A percentile compares a stretch with the other conserved stretches of the same genome.
phyloP scores from a whole-genome alignment of 2,888 invertebrate species.

The Cephus pulcher region DNA sequence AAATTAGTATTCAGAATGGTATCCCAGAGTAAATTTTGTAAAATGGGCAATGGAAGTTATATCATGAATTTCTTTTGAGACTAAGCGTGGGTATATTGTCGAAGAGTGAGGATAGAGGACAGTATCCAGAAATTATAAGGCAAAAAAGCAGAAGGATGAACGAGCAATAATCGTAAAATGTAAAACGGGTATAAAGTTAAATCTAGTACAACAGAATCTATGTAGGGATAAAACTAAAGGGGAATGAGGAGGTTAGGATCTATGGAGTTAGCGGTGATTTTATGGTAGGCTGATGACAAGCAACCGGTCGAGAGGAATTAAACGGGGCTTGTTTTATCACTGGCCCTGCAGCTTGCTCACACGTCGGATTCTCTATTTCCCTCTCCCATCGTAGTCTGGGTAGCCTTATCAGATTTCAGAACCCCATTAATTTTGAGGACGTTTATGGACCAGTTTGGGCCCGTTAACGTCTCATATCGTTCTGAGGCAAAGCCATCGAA shows the following conservation, averaged over 20 bases:
- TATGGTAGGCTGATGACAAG: neutral
- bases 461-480: constrained; percentile 19
- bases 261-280: neutral
- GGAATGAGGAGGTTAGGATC: neutral
- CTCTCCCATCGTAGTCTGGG: neutral
- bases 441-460: constrained; percentile 22
- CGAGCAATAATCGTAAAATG: too few species aligned
- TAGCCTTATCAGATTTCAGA: constrained; percentile 20
- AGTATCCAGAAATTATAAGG: too few species aligned
- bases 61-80: too few species aligned
- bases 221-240: too few species aligned
- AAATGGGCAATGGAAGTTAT: too few species aligned
- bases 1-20: too few species aligned
- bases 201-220: too few species aligned
- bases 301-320: constrained; percentile 14
- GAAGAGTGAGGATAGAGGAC: too few species aligned
- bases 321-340: constrained; percentile 21
- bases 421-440: constrained; percentile 23
- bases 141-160: too few species aligned
- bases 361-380: constrained; percentile 3
- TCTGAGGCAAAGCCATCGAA: constrained; percentile 11
- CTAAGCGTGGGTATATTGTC: too few species aligned
- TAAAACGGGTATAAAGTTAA: too few species aligned
- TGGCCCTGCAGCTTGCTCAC: neutral
- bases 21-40: too few species aligned